A percentile compares a stretch with the other conserved stretches of the same genome.
These are phyloP conservation scores for Astropecten irregularis DNA, from an alignment of 53 echinoderm and acorn worm species.

Conservation along the genomic window DNA sequence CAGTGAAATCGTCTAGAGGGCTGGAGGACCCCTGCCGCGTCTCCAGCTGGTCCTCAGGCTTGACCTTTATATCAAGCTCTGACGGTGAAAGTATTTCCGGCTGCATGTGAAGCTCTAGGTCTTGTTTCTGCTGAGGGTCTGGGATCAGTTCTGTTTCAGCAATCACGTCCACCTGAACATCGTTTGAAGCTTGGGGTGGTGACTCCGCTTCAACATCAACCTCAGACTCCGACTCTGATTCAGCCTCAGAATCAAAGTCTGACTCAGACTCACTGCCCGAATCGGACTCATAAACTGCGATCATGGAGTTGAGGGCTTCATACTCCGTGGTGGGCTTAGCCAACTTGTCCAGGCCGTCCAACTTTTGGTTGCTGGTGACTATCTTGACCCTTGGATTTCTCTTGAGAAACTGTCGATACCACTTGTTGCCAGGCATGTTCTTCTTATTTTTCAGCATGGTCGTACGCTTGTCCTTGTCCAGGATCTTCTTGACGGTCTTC, in stretches of 20 bases:
- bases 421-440: slow-evolving; percentile 57
- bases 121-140: background rate
- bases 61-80: no score
- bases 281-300: background rate
- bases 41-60: background rate
- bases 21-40: background rate
- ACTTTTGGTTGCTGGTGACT: background rate
- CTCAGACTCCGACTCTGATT: background rate
- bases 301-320: slow-evolving; percentile 2
- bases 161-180: background rate
- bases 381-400: slow-evolving; percentile 25
- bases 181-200: background rate
- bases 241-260: background rate
- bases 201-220: background rate
- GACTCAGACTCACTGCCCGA: background rate
- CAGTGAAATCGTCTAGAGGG: background rate
- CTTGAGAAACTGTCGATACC: slow-evolving; percentile 53
- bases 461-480: slow-evolving; percentile 49
- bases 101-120: background rate
- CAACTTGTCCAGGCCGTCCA: background rate
- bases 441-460: slow-evolving; percentile 20
- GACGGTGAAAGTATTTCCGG: no score
- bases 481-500: slow-evolving; percentile 52
- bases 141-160: background rate
- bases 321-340: background rate